Percentiles rank a stretch among this genome's conserved stretches.
phyloP scores from a whole-genome alignment of 2,797 vertebrate genomes.

The Vireo griseus region DNA sequence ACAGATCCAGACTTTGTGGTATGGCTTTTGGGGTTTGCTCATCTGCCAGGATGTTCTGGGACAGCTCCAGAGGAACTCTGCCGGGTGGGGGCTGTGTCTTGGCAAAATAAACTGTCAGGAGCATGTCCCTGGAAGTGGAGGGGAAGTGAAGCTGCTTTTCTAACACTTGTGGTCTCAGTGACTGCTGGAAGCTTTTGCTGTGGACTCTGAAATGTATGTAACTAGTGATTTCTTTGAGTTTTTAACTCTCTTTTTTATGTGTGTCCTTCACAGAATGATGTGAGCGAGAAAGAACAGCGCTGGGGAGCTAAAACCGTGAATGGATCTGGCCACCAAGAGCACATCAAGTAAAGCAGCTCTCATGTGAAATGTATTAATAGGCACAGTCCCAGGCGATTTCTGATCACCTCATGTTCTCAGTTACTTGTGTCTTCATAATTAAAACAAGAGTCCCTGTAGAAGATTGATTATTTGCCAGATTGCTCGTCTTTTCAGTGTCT shows the following conservation, averaged over 20 bases:
- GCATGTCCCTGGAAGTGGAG: not conserved
- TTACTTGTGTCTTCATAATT: slow-evolving; percentile 27
- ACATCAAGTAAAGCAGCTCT: slow-evolving; percentile 87
- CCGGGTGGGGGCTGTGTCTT: rapidly evolving
- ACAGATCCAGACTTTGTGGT: slow-evolving; percentile 97
- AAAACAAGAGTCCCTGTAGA: not conserved
- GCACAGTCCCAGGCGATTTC: not conserved
- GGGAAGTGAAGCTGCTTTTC: not conserved
- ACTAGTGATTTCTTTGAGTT: not conserved
- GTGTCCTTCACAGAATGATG: slow-evolving; percentile 83
- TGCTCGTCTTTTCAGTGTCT: not conserved
- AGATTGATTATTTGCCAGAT: not conserved
- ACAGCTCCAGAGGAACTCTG: not conserved
- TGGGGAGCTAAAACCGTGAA: slow-evolving; percentile 95
- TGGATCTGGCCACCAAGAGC: slow-evolving; percentile 94
- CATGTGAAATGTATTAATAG: not conserved
- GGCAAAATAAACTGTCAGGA: not conserved
- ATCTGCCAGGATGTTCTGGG: not conserved
- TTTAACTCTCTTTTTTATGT: not conserved
- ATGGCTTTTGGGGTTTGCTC: not conserved
- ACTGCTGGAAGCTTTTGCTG: not conserved
- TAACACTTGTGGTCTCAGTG: not conserved
- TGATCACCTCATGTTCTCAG: not conserved
- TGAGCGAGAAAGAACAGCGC: slow-evolving; percentile 93
- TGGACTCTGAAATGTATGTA: not conserved